Evolutionary conservation across 2,888 invertebrate species (phyloP), one percentile per base, ranked within the genome.

Genomic region (Hybos culiciformis): DNA sequence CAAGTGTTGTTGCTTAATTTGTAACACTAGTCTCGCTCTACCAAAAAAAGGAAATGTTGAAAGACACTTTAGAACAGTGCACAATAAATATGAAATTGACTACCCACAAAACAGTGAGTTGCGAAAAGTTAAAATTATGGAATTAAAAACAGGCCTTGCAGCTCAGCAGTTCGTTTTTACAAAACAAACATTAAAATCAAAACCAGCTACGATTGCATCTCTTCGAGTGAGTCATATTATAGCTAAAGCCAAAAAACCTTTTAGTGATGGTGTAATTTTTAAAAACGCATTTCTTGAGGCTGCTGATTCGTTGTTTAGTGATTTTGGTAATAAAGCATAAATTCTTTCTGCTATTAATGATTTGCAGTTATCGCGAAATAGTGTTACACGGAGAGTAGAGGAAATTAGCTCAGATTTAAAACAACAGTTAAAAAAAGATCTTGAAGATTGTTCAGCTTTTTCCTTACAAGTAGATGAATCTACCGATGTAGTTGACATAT

Each of bases 401-500:
- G 17, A 15, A 26, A 39, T 39, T n/a, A n/a, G 18, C 9, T 17
- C 15, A 9, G 12, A 39, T 29, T 17, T 39, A 19, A 14, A 19
- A 29, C 4, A 15, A 15, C 39, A 39, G 17, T 17, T 31, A 18
- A 39, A n/a, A 12, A 12, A 14, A 6, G 24, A 26, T n/a, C n/a
- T 38, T 17, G 17, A 15, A 24, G 15, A 38, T 23, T 38, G 26
- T 21, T 9, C n/a, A n/a, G 24, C n/a, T 8, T 39, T 39, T 26
- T 44, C 43, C 14, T 24, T 47, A 17, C 52, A 52, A 39, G 42
- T 52, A 42, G 50, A 52, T 31, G 50, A 51, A 31, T 53, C 50
- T 17, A 53, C 51, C 9, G 50, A 53, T 46, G 39, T 48, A 21
- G 45, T 44, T 29, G 50, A 52, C 45, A 50, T 47, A 44, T 50